Conservation (phyloP, 1,140 invertebrate genomes). For the Odontomachus brunneus region DNA sequence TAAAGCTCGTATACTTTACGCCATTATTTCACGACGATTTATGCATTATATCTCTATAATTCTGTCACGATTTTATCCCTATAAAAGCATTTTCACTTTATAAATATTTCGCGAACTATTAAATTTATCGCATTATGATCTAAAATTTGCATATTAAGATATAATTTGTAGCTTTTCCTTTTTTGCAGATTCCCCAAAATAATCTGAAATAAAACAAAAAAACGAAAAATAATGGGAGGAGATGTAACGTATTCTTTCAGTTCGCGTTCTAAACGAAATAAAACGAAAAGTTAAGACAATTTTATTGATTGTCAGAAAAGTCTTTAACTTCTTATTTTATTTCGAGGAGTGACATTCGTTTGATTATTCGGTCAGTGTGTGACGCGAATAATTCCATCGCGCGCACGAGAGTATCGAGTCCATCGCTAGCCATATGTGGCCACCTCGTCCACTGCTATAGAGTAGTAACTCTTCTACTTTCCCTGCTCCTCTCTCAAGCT, state of each 20-base stretch:
- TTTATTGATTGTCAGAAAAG: too few relatives aligned
- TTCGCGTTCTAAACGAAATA: too few relatives aligned
- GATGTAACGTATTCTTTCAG: too few relatives aligned
- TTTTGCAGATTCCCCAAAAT: too few relatives aligned
- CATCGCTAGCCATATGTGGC: conserved; percentile 72
- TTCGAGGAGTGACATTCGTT: too few relatives aligned
- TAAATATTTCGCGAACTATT: background rate
- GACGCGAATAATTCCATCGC: background rate
- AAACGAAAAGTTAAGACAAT: too few relatives aligned
- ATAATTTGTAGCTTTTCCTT: too few relatives aligned
- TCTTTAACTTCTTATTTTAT: too few relatives aligned
- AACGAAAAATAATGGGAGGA: too few relatives aligned
- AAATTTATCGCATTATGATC: background rate
- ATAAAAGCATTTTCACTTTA: background rate
- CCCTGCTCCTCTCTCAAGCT: conserved; percentile 33
- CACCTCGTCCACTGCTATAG: conserved; percentile 71
- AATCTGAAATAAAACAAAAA: too few relatives aligned
- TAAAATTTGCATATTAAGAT: too few relatives aligned
- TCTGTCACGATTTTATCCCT: background rate
- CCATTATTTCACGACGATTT: background rate
- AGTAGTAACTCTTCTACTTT: conserved; percentile 58
- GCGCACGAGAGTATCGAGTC: conserved; percentile 66
- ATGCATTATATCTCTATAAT: conserved; percentile 9
- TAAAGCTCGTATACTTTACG: conserved; percentile 8
- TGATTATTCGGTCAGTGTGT: background rate